phyloP scores from a whole-genome alignment of 2,888 invertebrate genomes.

The Entomobrya proxima region DNA sequence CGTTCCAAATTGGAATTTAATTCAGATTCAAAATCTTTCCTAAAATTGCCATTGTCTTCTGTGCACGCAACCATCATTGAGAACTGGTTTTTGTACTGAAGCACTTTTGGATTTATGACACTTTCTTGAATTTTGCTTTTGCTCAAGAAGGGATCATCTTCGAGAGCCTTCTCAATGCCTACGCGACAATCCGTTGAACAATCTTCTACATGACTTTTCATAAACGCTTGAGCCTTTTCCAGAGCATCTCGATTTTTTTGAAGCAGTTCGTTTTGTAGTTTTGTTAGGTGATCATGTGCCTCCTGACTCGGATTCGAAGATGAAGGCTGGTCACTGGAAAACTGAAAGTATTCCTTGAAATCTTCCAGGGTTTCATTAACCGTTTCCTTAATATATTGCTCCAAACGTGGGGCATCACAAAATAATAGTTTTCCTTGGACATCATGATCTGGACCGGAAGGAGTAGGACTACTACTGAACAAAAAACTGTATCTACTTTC shows the following conservation, averaged over 20 bases:
- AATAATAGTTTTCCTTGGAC: neutral
- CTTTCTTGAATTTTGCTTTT: neutral
- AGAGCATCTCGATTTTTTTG: neutral
- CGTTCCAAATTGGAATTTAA: neutral
- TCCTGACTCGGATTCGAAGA: neutral
- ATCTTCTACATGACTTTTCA: neutral
- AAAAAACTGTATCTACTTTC: neutral
- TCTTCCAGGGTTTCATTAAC: neutral
- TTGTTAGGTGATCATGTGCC: neutral
- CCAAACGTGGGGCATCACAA: neutral
- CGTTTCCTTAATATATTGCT: neutral
- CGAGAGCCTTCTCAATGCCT: neutral
- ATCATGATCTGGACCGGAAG: neutral
- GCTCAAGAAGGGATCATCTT: neutral
- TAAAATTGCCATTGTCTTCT: neutral
- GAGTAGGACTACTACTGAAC: too few relatives aligned
- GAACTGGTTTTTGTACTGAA: neutral
- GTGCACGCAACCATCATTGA: neutral
- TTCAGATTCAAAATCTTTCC: neutral
- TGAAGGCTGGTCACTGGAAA: neutral
- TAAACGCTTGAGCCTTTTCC: neutral
- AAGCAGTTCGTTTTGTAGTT: neutral
- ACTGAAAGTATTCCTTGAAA: neutral
- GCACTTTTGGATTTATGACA: neutral
- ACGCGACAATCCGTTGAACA: neutral